A percentile compares a stretch with the other conserved stretches of the same genome.
These are phyloP conservation scores for Rotaria sp. DNA, from an alignment of 2,888 invertebrate genomes.

Conservation along the genomic window DNA sequence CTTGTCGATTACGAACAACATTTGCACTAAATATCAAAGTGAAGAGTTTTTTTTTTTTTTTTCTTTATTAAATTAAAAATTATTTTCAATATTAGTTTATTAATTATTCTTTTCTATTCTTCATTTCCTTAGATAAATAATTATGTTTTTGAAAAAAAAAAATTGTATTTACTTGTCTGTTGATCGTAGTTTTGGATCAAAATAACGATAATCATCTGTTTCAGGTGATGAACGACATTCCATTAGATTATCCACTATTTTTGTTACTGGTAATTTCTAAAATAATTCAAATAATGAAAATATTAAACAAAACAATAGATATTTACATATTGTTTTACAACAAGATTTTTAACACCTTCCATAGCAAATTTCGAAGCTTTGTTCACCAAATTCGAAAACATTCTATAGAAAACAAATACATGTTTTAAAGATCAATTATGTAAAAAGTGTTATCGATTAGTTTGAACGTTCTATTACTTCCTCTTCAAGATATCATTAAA, in stretches of 20 bases:
- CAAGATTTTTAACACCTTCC: slow-evolving; percentile 98
- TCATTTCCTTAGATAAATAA: not conserved
- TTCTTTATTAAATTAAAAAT: not conserved
- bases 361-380: slow-evolving; percentile 94
- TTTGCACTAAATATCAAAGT: slow-evolving; percentile 43
- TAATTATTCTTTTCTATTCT: not conserved
- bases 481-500: too few relatives aligned
- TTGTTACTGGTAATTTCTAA: slow-evolving; percentile 84
- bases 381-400: slow-evolving; percentile 93
- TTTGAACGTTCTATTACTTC: too few relatives aligned
- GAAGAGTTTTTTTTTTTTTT: not conserved
- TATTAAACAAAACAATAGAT: not conserved
- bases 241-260: slow-evolving; percentile 81
- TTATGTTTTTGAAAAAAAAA: not conserved
- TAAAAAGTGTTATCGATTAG: too few relatives aligned
- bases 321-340: slow-evolving; percentile 80
- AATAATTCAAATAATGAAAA: slow-evolving; percentile 15
- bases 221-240: slow-evolving; percentile 70
- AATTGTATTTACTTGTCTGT: not conserved
- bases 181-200: slow-evolving; percentile 77
- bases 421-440: too few relatives aligned
- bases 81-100: not conserved
- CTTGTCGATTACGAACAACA: slow-evolving; percentile 50
- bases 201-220: slow-evolving; percentile 78
- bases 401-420: slow-evolving; percentile 59